Evolutionary conservation across 2,797 vertebrate species (phyloP).

Genomic region (Lithobates pipiens): DNA sequence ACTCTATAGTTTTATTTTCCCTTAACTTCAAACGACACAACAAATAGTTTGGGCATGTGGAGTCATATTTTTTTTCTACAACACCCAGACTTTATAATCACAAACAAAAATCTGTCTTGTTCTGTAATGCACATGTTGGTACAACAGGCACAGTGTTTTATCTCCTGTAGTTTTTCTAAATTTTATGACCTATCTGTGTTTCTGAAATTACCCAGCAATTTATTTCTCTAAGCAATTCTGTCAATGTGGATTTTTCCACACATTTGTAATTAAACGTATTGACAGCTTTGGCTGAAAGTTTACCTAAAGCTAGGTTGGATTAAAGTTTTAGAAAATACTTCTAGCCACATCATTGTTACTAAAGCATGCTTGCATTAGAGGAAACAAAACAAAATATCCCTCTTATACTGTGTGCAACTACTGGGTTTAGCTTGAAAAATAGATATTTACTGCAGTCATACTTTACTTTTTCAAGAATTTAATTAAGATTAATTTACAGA

Average conservation of each 20-base stretch:
- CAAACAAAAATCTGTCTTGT: neutral
- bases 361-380: constrained; percentile 1
- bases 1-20: too few relatives aligned
- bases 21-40: too few relatives aligned
- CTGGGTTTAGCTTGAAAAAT: constrained; percentile 6
- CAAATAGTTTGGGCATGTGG: too few relatives aligned
- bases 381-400: constrained; percentile 24
- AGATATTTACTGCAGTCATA: constrained; percentile 2
- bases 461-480: too few relatives aligned
- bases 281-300: constrained; percentile 25
- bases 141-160: neutral
- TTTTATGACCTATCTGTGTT: constrained; percentile 5
- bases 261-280: constrained; percentile 55
- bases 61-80: neutral
- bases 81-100: constrained; percentile 14
- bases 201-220: constrained; percentile 35
- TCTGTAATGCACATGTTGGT: constrained; percentile 1
- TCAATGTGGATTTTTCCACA: constrained; percentile 32
- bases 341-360: constrained; percentile 13
- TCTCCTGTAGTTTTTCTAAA: constrained; percentile 26
- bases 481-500: too few relatives aligned
- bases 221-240: constrained; percentile 30
- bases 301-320: constrained; percentile 15
- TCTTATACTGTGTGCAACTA: neutral
- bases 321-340: constrained; percentile 41